These are phyloP conservation scores for Clinocottus analis DNA, from an alignment of 2,113 vertebrate species.

Conservation along the genomic window DNA sequence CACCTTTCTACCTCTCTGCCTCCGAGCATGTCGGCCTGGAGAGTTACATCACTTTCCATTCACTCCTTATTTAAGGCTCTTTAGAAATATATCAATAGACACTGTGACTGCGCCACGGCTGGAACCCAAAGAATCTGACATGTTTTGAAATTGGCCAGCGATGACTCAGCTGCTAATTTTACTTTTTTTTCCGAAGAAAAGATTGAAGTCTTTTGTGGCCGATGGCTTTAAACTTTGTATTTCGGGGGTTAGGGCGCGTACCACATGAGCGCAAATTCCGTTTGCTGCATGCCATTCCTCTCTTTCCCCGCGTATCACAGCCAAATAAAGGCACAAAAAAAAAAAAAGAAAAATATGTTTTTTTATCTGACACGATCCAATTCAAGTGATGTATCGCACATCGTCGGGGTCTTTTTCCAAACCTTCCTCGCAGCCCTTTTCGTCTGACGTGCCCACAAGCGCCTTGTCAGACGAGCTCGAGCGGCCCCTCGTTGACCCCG, in stretches of 20 bases:
- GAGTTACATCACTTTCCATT: conserved; percentile 63
- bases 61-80: conserved; percentile 57
- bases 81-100: conserved; percentile 62
- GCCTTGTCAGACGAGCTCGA: not conserved
- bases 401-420: not conserved
- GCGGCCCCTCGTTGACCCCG: not conserved
- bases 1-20: conserved; percentile 67
- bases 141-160: conserved; percentile 43
- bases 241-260: not conserved
- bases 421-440: too few species aligned
- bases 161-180: conserved; percentile 52
- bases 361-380: not conserved
- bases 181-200: conserved; percentile 37
- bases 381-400: conserved; percentile 4
- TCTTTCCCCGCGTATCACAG: not conserved
- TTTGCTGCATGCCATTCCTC: not conserved
- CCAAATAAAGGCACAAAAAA: not conserved
- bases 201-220: conserved; percentile 15
- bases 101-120: conserved; percentile 28
- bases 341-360: not conserved
- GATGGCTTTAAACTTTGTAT: conserved; percentile 3
- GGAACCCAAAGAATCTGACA: conserved; percentile 25
- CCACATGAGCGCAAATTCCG: not conserved
- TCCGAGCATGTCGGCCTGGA: conserved; percentile 54
- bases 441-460: not conserved